Conservation (phyloP, 2,888 invertebrate genomes). For the Chrysolina oricalcia region DNA sequence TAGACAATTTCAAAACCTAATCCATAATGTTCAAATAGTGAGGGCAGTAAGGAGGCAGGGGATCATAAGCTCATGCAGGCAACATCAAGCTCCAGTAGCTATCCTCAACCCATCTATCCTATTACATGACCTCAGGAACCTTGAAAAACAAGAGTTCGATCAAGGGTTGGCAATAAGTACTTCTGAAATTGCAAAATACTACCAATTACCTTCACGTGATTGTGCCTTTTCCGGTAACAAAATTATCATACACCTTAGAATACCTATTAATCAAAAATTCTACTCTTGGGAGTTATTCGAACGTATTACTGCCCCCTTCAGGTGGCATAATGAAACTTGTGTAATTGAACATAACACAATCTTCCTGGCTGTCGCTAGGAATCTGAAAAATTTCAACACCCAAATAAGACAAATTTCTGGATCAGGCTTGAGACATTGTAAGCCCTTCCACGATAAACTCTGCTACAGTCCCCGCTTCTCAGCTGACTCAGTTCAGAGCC, state of each 20-base stretch:
- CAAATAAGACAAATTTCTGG: neutral
- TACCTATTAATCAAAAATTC: neutral
- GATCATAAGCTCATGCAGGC: constrained; percentile 14
- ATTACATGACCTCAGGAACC: no score
- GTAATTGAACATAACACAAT: neutral
- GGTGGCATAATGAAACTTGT: neutral
- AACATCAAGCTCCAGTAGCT: neutral
- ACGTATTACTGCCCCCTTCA: neutral
- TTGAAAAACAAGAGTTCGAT: no score
- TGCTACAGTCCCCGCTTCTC: neutral
- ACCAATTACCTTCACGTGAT: neutral
- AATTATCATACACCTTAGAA: neutral
- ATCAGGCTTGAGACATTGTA: neutral
- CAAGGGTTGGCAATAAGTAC: no score
- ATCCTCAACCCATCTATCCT: no score
- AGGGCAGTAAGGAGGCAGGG: neutral
- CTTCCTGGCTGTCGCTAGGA: neutral
- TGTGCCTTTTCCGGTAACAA: neutral
- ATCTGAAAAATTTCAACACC: neutral
- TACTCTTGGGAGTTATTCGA: neutral
- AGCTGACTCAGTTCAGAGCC: no score
- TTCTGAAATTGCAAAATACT: neutral
- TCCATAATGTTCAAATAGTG: neutral
- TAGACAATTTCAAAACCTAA: neutral
- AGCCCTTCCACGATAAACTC: neutral